Base-by-base conservation (phyloP, 2,888 invertebrate genomes). In the Epistrophe grossulariae region DNA sequence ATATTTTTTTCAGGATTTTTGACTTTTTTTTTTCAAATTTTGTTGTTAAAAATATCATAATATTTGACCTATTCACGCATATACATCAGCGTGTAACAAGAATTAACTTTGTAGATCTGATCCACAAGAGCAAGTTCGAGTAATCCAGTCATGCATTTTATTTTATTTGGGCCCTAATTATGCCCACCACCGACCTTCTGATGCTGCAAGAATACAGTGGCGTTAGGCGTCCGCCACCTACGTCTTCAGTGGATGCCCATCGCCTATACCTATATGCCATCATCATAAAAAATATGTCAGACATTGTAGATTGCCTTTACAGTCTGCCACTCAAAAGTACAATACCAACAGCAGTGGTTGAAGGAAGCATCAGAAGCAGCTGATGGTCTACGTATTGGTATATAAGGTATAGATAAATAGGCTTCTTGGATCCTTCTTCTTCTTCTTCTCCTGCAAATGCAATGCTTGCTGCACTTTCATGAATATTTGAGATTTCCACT, bases 251-350 rank as follows among this genome's bases (percentile, higher is more conserved):
- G 72, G 38, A 72, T 40, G n/a, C n/a, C 15, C 24, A 24, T 24
- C 24, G 1, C 24, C 24, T 24, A 24, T 24, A 24, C 24, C 24
- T 24, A 24, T 57, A 13, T 13, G 15, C 55, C 31, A 31, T 50
- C 64, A 43, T 45, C 50, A 60, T 7, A 80, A 79, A 74, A 78
- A 79, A 76, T 76, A 71, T 87, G 79, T 87, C 74, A 82, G 85
- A 87, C 79, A 79, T 82, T 82, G 71, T 79, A 70, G 59, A 87
- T 87, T 87, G 82, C 79, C 78, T 79, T 87, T 71, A 82, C 79
- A 79, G 82, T 79, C 74, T 50, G 74, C 82, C 68, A 82, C 81
- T 85, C 50, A 35, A 66, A 52, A 76, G 11, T 52, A 76, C 55
- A 68, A 76, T 38, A 66, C 66, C 57, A 73, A 35, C 38, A 76